Percentiles rank a stretch among this genome's conserved stretches.
These are phyloP conservation scores for Clostera curtula DNA, from an alignment of 2,888 invertebrate genomes.

Conservation along the genomic window DNA sequence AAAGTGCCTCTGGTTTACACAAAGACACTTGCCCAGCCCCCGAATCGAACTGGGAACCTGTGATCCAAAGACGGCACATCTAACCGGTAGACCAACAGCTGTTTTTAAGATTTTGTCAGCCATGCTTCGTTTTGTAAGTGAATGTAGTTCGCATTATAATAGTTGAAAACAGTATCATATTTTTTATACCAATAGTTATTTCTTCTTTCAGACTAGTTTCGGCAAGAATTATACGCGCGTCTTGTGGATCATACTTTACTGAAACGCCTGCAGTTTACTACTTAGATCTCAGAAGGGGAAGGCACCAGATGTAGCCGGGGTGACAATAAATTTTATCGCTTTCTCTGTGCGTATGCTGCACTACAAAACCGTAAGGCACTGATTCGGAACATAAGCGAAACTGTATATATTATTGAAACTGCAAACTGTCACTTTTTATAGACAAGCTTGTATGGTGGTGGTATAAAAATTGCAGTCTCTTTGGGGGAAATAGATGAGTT, in stretches of 20 bases:
- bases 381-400: conserved; percentile 60
- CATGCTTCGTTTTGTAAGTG: no score
- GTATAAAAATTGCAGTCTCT: conserved; percentile 5
- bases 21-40: no score
- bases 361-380: conserved; percentile 60
- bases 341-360: conserved; percentile 59
- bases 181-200: not conserved
- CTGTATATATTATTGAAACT: conserved; percentile 54
- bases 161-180: not conserved
- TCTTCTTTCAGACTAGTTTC: not conserved
- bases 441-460: conserved; percentile 20
- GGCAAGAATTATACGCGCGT: no score
- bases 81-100: no score
- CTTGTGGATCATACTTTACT: no score
- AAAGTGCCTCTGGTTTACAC: no score
- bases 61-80: no score
- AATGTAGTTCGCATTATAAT: no score
- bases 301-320: conserved; percentile 69
- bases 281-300: conserved; percentile 35
- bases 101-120: no score
- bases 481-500: conserved; percentile 1
- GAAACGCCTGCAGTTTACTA: no score
- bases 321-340: conserved; percentile 73
- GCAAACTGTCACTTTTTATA: conserved; percentile 39
- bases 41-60: no score